phyloP scores from a whole-genome alignment of 2,888 invertebrate species.

The Trachelus troglodyta region DNA sequence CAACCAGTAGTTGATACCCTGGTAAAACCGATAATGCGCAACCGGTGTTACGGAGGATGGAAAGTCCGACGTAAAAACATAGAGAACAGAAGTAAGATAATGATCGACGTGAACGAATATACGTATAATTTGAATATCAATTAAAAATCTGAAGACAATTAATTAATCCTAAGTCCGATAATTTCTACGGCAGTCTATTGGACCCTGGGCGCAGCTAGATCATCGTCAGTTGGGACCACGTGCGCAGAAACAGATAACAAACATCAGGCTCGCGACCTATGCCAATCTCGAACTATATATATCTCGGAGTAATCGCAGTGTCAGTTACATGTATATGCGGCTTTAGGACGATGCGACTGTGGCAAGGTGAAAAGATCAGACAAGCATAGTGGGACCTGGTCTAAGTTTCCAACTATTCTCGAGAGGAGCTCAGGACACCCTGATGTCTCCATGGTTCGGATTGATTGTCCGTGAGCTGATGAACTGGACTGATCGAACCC shows the following conservation, averaged over 20 bases:
- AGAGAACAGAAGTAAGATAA: background rate
- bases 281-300: constrained; percentile 62
- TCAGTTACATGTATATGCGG: constrained; percentile 26
- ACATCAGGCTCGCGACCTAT: constrained; percentile 54
- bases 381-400: background rate
- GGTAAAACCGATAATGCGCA: background rate
- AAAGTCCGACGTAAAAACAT: background rate
- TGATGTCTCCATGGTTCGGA: too few species aligned
- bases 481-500: background rate
- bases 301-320: constrained; percentile 49
- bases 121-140: background rate
- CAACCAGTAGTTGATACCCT: background rate
- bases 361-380: background rate
- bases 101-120: background rate
- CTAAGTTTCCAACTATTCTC: background rate
- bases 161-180: background rate
- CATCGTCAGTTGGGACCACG: constrained; percentile 47
- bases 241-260: constrained; percentile 54
- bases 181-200: background rate
- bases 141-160: background rate
- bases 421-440: background rate
- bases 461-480: background rate
- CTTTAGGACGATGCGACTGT: constrained; percentile 1
- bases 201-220: background rate
- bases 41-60: background rate